Conservation (phyloP, 2,888 invertebrate species). For the Polyommatus icarus region DNA sequence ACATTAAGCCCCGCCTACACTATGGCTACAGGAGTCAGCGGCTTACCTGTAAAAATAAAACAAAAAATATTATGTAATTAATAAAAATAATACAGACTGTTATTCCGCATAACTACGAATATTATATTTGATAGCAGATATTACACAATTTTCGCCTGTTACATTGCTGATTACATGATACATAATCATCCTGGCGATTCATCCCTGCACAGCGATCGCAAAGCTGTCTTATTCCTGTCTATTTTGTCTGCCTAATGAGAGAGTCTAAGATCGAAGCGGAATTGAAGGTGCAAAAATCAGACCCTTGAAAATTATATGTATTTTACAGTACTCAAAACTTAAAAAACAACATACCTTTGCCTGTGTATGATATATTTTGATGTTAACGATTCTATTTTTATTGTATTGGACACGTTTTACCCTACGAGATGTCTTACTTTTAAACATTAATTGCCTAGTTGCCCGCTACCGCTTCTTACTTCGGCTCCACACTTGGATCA, state of each 20-base stretch:
- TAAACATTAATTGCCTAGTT: background rate
- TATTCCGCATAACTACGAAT: background rate
- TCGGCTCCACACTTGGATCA: constrained; percentile 50
- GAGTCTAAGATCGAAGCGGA: too few species aligned
- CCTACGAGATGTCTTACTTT: background rate
- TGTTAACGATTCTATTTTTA: too few species aligned
- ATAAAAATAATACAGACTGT: background rate
- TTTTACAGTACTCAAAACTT: too few species aligned
- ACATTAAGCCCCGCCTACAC: constrained; percentile 55
- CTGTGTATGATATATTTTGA: too few species aligned
- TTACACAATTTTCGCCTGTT: too few species aligned
- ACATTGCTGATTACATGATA: too few species aligned
- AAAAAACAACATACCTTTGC: too few species aligned
- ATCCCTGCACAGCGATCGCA: background rate
- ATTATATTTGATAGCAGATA: constrained; percentile 9
- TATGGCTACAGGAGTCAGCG: constrained; percentile 45
- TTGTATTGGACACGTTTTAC: too few species aligned
- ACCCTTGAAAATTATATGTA: too few species aligned
- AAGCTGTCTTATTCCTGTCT: background rate
- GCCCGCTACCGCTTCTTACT: constrained; percentile 42
- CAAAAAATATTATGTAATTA: background rate
- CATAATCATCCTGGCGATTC: background rate
- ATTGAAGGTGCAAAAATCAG: too few species aligned
- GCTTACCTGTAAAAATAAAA: constrained; percentile 35
- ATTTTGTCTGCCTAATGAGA: too few species aligned